These are phyloP conservation scores for Eugnorisma glareosa DNA, from an alignment of 2,888 invertebrate species.

Conservation along the genomic window DNA sequence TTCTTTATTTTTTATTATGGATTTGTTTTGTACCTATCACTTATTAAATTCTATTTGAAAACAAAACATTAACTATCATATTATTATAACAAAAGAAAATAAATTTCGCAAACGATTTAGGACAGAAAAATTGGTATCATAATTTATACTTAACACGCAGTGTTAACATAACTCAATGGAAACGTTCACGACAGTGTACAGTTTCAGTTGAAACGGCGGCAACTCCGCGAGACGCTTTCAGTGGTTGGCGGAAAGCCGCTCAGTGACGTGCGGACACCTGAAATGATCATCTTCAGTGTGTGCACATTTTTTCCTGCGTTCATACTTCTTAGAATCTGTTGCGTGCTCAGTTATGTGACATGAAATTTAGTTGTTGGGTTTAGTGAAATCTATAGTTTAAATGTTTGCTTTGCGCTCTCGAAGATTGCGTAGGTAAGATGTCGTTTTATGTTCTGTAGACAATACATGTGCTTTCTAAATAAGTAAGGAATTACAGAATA, in stretches of 20 bases:
- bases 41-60: background rate
- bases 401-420: conserved; percentile 86
- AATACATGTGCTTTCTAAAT: conserved; percentile 59
- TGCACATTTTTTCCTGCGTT: conserved; percentile 65
- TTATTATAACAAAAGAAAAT: conserved; percentile 27
- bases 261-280: conserved; percentile 65
- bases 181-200: conserved; percentile 77
- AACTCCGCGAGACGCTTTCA: conserved; percentile 78
- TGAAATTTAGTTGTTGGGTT: conserved; percentile 75
- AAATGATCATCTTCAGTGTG: conserved; percentile 68
- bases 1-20: background rate
- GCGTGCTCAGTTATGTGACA: conserved; percentile 73
- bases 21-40: background rate
- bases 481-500: conserved; percentile 29
- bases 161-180: conserved; percentile 69
- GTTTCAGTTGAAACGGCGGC: conserved; percentile 72
- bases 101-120: conserved; percentile 23
- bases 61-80: background rate
- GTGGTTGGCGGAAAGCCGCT: conserved; percentile 76
- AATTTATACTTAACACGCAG: conserved; percentile 28
- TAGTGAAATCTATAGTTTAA: conserved; percentile 81
- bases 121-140: conserved; percentile 17
- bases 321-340: conserved; percentile 71
- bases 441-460: conserved; percentile 66
- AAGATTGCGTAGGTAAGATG: conserved; percentile 85